Evolutionary conservation across 2,797 vertebrate genomes (phyloP).

Genomic region (Syndactyla subalaris): DNA sequence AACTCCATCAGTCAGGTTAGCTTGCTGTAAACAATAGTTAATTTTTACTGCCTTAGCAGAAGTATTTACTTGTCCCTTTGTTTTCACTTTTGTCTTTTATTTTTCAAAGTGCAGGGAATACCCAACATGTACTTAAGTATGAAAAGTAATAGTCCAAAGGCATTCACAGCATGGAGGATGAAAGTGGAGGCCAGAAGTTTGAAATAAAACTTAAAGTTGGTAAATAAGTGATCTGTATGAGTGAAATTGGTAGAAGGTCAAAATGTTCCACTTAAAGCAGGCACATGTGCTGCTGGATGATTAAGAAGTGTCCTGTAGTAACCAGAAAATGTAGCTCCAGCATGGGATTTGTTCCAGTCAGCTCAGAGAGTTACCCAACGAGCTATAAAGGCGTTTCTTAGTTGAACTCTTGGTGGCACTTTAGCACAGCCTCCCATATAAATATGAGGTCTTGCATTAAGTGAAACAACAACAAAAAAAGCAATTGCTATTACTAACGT

Average conservation of each 20-base stretch:
- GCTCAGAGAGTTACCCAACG: neutral
- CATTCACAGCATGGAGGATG: neutral
- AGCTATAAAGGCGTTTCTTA: neutral
- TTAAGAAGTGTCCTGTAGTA: neutral
- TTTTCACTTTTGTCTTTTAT: neutral
- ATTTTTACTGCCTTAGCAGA: neutral
- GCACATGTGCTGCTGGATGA: neutral
- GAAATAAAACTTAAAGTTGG: neutral
- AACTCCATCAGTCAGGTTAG: accelerated
- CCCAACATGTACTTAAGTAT: neutral
- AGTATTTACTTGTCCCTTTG: neutral
- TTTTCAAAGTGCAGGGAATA: neutral
- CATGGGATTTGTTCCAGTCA: neutral
- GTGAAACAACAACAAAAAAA: neutral
- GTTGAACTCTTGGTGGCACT: neutral
- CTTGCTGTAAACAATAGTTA: neutral
- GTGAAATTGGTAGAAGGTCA: neutral
- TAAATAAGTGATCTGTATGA: neutral
- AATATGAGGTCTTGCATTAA: neutral
- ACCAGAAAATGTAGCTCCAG: neutral
- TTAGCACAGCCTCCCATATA: neutral
- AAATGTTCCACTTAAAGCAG: neutral
- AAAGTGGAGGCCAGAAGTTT: neutral
- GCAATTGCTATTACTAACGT: neutral
- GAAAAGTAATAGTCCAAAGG: neutral